Evolutionary conservation across 2,888 invertebrate species (phyloP), one percentile per base, ranked within the genome.

Genomic region (Kuschelorhynchus macadamiae): DNA sequence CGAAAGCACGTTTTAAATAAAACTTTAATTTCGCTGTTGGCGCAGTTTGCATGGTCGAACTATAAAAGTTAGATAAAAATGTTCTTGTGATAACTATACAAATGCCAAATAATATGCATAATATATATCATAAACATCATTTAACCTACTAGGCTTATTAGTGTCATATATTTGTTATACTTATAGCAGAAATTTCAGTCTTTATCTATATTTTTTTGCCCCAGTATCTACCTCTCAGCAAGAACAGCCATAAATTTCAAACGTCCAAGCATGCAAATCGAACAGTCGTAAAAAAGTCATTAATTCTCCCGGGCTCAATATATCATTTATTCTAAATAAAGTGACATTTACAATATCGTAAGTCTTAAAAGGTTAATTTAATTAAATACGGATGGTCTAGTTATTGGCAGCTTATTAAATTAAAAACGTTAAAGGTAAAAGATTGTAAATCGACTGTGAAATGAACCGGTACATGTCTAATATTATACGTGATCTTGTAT

Each of bases 381-480:
- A 70, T 70, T 70, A 70, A 62, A 66, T 62, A 30, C 53, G 52
- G 70, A 70, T 70, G 70, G 66, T 70, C 70, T 67, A 66, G 70
- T 56, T 70, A 66, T 67, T 63, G 70, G 70, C 70, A 63, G 55
- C 49, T 55, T 56, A 49, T 68, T 68, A 68, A 57, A 44, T 47
- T 20, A 47, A 55, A 63, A 36, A 30, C 55, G 47, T 55, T 63
- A 49, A 67, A 52, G 57, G 60, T 61, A 55, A 67, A 52, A 42
- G 9, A 49, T 39, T 59, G 47, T 36, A 47, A 16, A 50, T 47
- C 39, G 21, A 47, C 50, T 25, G 52, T 61, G 50, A 61, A 61
- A 52, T 50, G 25, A 30, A n/a, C 16, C 36, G 11, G 20, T 47
- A 44, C 36, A 9, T 20, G 16, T 47, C 39, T 59, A 49, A 60